These are phyloP conservation scores for Marronus borbonicus DNA, from an alignment of 2,888 invertebrate species.

Conservation along the genomic window DNA sequence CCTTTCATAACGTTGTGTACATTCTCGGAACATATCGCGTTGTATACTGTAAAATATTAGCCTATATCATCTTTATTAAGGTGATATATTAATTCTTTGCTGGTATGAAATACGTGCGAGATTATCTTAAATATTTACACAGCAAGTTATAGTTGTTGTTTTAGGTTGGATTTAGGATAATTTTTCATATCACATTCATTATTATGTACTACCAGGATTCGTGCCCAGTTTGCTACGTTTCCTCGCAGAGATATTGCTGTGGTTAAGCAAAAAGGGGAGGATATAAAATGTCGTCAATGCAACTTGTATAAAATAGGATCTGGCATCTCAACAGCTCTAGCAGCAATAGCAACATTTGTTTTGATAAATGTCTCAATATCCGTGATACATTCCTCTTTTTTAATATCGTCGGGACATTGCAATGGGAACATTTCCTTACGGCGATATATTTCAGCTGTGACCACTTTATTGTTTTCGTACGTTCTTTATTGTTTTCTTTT, in stretches of 20 bases:
- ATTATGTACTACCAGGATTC: background rate
- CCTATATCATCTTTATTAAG: too few species aligned
- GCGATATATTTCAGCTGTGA: background rate
- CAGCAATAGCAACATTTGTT: constrained; percentile 11
- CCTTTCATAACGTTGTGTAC: too few species aligned
- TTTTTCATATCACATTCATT: background rate
- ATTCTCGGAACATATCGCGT: background rate
- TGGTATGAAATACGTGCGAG: too few species aligned
- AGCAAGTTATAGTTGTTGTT: too few species aligned
- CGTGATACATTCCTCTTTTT: background rate
- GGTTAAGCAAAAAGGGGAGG: background rate
- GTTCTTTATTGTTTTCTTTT: constrained; percentile 6
- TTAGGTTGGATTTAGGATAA: too few species aligned
- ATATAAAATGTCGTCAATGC: background rate
- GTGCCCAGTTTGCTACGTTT: background rate
- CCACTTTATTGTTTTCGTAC: constrained; percentile 17
- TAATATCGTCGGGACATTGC: background rate
- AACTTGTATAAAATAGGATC: background rate
- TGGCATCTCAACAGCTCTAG: background rate
- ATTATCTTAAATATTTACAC: too few species aligned
- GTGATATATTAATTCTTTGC: too few species aligned
- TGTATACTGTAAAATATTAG: background rate
- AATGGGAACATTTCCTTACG: background rate
- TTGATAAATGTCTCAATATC: constrained; percentile 26
- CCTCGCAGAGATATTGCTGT: background rate